Base-by-base conservation (phyloP, 2,113 vertebrate species). In the Phaethornis superciliosus region DNA sequence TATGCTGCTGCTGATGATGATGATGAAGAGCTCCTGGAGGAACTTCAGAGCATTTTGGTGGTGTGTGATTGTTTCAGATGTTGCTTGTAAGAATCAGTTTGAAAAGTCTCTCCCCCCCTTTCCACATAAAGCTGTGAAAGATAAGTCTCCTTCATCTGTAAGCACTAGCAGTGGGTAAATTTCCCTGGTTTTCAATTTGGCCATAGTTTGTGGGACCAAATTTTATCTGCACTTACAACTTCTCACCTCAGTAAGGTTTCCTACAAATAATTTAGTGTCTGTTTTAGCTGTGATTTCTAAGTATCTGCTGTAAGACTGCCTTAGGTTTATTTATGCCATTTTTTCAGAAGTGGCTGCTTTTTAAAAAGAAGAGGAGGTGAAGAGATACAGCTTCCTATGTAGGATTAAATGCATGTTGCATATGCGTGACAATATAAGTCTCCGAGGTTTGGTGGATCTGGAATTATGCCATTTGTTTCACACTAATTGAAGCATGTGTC, bases 391-490 rank as follows among this genome's bases (percentile, higher is more conserved):
- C 83, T 96, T 94, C 69, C 60, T 78, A 76, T 8, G 4, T 37
- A 87, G 90, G 26, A 89, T 94, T 78, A 81, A 95, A 76, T 51
- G 70, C 82, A 49, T 70, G 69, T 88, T 86, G 91, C 1, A 20
- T 81, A 12, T 91, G 69, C 85, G 42, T 90, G 95, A 85, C 88
- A 75, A 49, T 86, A 42, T 88, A 91, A 76, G 89, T 94, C 95
- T 96, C 85, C 7, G 2, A 95, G 93, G 93, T 94, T 97, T 95
- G 91, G 80, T 71, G 90, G 58, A 23, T 86, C 76, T 93, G 88
- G 88, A 96, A 95, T 94, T 63, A 83, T 15, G 52, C 72, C 47
- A 90, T 96, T 95, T 86, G 94, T 95, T 93, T 95, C 68, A 78
- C 52, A 64, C 60, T 95, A 97, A 96, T 88, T 95, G 94, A 94